A percentile compares a stretch with the other conserved stretches of the same genome.
phyloP scores from a whole-genome alignment of 2,888 invertebrate genomes.

The Congeria kusceri region DNA sequence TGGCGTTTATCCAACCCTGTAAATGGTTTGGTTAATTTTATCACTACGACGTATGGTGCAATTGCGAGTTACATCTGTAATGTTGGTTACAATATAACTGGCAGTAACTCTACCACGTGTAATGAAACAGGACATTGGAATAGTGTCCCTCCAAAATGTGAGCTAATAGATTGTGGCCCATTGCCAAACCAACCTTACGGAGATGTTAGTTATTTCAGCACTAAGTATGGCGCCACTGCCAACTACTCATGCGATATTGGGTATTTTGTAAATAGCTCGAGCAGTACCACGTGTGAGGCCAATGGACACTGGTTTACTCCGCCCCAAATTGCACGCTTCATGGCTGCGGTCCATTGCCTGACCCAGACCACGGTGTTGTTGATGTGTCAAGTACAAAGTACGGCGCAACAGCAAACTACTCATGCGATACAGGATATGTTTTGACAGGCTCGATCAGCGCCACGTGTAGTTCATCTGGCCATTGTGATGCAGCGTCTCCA shows the following conservation, averaged over 20 bases:
- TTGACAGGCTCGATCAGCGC: too few species aligned
- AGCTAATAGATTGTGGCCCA: neutral
- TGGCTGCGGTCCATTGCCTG: too few species aligned
- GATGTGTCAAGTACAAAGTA: too few species aligned
- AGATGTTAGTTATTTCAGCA: neutral
- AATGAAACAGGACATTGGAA: constrained; percentile 26
- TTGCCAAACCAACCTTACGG: too few species aligned
- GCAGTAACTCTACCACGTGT: constrained; percentile 27
- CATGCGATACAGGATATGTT: too few species aligned
- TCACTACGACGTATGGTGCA: constrained; percentile 12
- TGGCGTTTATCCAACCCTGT: neutral
- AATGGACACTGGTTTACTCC: constrained; percentile 29
- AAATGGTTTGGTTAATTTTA: neutral
- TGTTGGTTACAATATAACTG: constrained; percentile 33
- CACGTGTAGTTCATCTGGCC: too few species aligned
- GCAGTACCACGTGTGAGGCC: constrained; percentile 25
- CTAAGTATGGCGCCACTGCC: constrained; percentile 25
- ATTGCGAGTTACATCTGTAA: constrained; percentile 37
- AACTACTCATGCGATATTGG: constrained; percentile 33
- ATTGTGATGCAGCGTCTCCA: too few species aligned
- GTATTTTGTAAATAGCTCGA: constrained; percentile 29
- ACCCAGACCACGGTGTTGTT: too few species aligned
- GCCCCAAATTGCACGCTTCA: too few species aligned
- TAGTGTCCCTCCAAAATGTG: constrained; percentile 30
- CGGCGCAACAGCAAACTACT: too few species aligned